These are phyloP conservation scores for Syndactyla subalaris DNA, from an alignment of 2,797 vertebrate genomes.

Conservation along the genomic window DNA sequence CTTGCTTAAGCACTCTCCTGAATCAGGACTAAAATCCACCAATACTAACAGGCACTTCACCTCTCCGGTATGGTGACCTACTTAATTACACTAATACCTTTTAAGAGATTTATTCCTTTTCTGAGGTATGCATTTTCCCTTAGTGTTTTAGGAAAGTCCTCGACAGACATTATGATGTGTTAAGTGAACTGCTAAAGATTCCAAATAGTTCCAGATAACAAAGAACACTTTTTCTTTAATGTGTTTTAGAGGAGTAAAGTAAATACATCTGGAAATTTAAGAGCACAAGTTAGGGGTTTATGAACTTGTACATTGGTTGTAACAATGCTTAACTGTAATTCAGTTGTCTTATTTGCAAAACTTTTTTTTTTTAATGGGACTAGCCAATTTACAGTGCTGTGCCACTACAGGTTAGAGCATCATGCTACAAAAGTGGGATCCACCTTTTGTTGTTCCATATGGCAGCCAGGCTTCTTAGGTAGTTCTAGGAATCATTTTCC, in stretches of 20 bases:
- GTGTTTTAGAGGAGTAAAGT: slow-evolving; percentile 29
- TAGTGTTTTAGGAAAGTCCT: slow-evolving; percentile 37
- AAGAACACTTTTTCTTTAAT: slow-evolving; percentile 55
- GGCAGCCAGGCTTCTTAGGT: not conserved
- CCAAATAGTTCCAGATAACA: slow-evolving; percentile 33
- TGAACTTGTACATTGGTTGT: slow-evolving; percentile 25
- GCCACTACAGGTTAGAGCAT: not conserved
- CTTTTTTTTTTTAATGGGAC: not conserved
- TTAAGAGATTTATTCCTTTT: slow-evolving; percentile 30
- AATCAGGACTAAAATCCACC: not conserved
- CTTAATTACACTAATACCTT: slow-evolving; percentile 35
- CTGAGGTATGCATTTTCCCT: slow-evolving; percentile 32
- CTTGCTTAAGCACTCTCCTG: not conserved
- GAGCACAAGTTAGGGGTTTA: slow-evolving; percentile 42
- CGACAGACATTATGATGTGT: slow-evolving; percentile 46
- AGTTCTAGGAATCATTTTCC: not conserved
- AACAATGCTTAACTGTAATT: not conserved
- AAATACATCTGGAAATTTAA: slow-evolving; percentile 54
- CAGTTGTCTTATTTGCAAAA: not conserved
- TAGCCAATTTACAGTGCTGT: not conserved
- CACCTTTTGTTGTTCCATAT: not conserved
- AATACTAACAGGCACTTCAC: not conserved
- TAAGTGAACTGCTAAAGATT: slow-evolving; percentile 52
- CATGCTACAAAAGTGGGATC: not conserved
- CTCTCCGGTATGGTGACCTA: not conserved